phyloP scores from a whole-genome alignment of 2,113 vertebrate genomes.

The Agelaius tricolor region DNA sequence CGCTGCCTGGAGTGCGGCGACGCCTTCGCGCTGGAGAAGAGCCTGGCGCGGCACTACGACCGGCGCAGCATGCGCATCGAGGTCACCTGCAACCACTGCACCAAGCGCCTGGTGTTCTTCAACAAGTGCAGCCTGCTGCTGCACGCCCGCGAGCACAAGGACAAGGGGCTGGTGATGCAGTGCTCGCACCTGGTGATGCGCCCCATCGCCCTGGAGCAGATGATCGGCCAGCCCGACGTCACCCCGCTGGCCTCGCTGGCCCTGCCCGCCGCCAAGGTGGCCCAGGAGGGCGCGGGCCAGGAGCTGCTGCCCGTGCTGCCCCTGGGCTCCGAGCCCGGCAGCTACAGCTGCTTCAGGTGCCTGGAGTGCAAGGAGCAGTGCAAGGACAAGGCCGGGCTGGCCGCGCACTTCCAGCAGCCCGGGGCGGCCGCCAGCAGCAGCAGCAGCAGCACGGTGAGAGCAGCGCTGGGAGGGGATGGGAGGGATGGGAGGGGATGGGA shows the following conservation, averaged over 20 bases:
- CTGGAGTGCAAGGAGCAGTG: slow-evolving; percentile 90
- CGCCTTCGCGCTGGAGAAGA: slow-evolving; percentile 91
- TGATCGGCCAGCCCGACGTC: slow-evolving; percentile 90
- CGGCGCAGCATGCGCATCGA: slow-evolving; percentile 94
- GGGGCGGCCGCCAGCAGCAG: neutral
- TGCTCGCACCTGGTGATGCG: slow-evolving; percentile 96
- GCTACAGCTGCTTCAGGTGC: slow-evolving; percentile 82
- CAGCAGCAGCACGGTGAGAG: slow-evolving; percentile 41
- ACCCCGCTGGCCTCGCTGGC: slow-evolving; percentile 69
- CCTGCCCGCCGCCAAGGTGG: accelerated
- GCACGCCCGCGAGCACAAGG: slow-evolving; percentile 96
- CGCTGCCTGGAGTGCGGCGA: slow-evolving; percentile 96
- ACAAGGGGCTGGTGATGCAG: slow-evolving; percentile 96
- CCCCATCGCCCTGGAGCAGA: slow-evolving; percentile 91
- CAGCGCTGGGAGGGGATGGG: accelerated
- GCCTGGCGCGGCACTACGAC: slow-evolving; percentile 91
- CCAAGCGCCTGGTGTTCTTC: slow-evolving; percentile 94
- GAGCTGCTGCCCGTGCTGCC: slow-evolving; percentile 78
- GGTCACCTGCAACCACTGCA: slow-evolving; percentile 96
- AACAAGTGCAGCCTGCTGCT: slow-evolving; percentile 97
- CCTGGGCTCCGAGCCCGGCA: slow-evolving; percentile 71
- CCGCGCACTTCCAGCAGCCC: slow-evolving; percentile 87
- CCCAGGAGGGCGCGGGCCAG: slow-evolving; percentile 43
- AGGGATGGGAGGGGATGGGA: too few relatives aligned
- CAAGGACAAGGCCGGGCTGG: slow-evolving; percentile 84